A percentile compares a stretch with the other conserved stretches of the same genome.
These are phyloP conservation scores for Malaclemys terrapin DNA, from an alignment of 2,113 vertebrate genomes.

Conservation along the genomic window DNA sequence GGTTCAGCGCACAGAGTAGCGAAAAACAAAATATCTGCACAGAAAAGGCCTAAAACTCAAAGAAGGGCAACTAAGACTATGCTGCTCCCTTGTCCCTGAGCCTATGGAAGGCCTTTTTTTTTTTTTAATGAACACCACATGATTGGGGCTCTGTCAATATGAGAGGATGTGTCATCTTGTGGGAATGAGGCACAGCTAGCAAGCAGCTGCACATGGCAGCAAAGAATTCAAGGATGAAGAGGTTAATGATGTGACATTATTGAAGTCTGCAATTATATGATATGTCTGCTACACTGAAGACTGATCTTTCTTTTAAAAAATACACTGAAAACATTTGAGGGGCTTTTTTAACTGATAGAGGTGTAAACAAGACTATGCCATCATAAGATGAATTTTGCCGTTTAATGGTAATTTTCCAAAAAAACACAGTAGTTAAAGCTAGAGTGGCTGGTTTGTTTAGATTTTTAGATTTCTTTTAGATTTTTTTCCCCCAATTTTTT, in stretches of 20 bases:
- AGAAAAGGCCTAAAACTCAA: not conserved
- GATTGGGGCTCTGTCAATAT: not conserved
- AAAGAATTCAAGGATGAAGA: constrained; percentile 65
- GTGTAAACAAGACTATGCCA: not conserved
- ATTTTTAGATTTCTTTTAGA: not conserved
- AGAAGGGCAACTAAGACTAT: not conserved
- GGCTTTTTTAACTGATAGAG: not conserved
- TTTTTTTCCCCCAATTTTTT: not conserved
- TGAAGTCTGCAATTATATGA: not conserved
- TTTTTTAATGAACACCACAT: not conserved
- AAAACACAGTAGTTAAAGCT: not conserved
- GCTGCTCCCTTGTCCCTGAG: not conserved
- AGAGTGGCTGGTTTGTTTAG: not conserved
- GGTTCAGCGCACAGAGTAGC: not conserved
- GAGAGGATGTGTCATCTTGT: not conserved
- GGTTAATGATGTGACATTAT: constrained; percentile 52
- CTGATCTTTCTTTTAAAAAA: not conserved
- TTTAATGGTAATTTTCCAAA: not conserved
- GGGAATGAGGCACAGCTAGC: not conserved
- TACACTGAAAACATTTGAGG: not conserved
- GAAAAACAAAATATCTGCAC: not conserved
- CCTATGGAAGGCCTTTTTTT: not conserved
- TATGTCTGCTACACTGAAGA: not conserved
- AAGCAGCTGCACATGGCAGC: not conserved
- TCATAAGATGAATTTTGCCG: not conserved